Evolutionary conservation across 2,888 invertebrate genomes (phyloP), one percentile per base, ranked within the genome.

Genomic region (Pyrocoelia pectoralis): DNA sequence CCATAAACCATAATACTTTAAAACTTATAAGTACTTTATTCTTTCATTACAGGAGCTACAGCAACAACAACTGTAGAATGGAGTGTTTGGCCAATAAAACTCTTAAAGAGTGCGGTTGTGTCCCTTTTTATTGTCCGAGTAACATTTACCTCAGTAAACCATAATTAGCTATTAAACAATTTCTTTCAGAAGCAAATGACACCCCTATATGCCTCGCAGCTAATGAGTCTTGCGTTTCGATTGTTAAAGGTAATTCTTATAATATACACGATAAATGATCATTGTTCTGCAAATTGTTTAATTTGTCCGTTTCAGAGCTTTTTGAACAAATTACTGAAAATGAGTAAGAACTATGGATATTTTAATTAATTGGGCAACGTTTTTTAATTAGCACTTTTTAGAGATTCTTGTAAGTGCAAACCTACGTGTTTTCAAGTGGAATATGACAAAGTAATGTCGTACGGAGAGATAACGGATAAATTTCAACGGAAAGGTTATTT

Each of bases 41-140:
- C 24, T 24, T 5, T 24, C 6, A 1, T 29, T 51, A 77, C 82
- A 85, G 89, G 73, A 90, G 89, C 0, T 92, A 92, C 78, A 90
- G 91, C 0, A 86, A 90, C 70, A 86, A 86, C 70, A 92, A 92
- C 77, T 92, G 92, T 73, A 86, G 89, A 74, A 84, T 90, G 78
- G 92, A 92, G 77, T 92, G 92, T 77, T 89, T 91, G 79, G 88
- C 91, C 0, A 86, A 85, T 70, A 84, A 84, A 46, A 87, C 91
- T 69, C 80, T 90, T 65, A 82, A 86, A 46, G 77, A 82, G 65
- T 89, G 89, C 77, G 80, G 84, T 54, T 89, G 89, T 73, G 87
- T 88, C 2, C 85, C 86, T 66, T 87, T 87, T 74, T 88, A 86
- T 73, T 87, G 89, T 87, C 89, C 89, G 51, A 83, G 84, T 82